Conservation (phyloP, 2,113 vertebrate species). For the Ibidorhyncha struthersii region DNA sequence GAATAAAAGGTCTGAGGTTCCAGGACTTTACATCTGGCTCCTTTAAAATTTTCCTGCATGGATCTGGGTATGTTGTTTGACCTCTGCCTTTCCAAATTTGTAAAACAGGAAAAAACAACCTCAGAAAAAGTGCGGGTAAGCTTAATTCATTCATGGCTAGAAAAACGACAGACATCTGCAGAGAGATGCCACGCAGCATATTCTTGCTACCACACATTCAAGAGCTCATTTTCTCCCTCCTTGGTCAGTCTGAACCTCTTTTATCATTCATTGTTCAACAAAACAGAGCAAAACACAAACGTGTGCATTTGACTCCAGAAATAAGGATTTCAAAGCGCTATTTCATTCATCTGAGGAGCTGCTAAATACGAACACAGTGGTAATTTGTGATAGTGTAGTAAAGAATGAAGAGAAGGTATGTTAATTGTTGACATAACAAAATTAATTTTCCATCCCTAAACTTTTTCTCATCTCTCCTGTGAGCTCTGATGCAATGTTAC, state of each 20-base stretch:
- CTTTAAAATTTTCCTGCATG: neutral
- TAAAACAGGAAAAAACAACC: neutral
- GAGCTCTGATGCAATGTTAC: constrained; percentile 63
- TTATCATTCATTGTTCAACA: neutral
- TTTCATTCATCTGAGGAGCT: constrained; percentile 3
- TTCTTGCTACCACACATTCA: neutral
- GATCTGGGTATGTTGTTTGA: neutral
- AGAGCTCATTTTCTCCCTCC: neutral
- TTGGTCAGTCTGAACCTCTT: neutral
- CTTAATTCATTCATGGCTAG: neutral
- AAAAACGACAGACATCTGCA: neutral
- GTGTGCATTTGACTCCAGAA: neutral
- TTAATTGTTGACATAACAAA: constrained; percentile 75
- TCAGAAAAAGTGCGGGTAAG: neutral
- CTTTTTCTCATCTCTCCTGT: constrained; percentile 51
- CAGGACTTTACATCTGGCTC: neutral
- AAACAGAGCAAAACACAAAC: neutral
- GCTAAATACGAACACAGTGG: constrained; percentile 12
- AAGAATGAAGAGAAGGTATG: constrained; percentile 36
- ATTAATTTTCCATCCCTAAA: constrained; percentile 72
- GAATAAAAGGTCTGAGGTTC: neutral
- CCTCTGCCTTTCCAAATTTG: neutral
- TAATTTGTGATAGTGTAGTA: constrained; percentile 13
- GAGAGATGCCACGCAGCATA: neutral
- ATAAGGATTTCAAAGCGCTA: neutral